Percentiles rank a stretch among this genome's conserved stretches.
phyloP scores from a whole-genome alignment of 2,113 vertebrate genomes.

The Sinosuthora webbiana region DNA sequence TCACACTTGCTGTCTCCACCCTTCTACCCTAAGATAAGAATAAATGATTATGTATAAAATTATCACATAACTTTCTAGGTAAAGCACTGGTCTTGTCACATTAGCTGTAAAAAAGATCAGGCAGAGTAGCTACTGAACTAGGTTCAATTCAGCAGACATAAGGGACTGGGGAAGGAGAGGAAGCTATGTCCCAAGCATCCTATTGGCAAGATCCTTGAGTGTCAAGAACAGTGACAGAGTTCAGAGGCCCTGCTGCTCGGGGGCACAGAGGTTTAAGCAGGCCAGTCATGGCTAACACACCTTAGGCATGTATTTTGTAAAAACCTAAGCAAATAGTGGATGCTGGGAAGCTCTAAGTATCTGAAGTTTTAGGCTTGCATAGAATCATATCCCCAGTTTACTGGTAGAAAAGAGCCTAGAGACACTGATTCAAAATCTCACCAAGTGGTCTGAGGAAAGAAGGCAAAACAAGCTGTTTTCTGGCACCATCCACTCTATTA shows the following conservation, averaged over 20 bases:
- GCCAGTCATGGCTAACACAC: not conserved
- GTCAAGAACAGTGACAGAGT: accelerated
- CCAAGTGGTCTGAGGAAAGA: not conserved
- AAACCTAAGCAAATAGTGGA: not conserved
- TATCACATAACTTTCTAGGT: not conserved
- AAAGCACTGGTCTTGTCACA: accelerated
- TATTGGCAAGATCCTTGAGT: accelerated
- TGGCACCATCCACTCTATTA: not conserved
- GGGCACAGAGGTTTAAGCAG: not conserved
- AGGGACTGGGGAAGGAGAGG: not conserved
- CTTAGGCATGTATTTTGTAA: not conserved
- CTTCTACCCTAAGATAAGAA: not conserved
- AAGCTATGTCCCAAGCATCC: not conserved
- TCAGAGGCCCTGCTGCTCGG: not conserved
- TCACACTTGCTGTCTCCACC: not conserved
- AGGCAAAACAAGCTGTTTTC: not conserved
- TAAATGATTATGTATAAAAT: not conserved
- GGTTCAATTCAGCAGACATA: not conserved
- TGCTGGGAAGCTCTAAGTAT: not conserved
- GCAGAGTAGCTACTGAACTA: not conserved
- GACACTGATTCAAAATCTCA: not conserved
- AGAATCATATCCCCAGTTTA: not conserved
- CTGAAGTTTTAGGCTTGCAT: not conserved
- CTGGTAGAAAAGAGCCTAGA: not conserved
- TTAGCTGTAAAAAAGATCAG: not conserved